Conservation (phyloP, 2,113 vertebrate species). For the Grammomys dolichurus region DNA sequence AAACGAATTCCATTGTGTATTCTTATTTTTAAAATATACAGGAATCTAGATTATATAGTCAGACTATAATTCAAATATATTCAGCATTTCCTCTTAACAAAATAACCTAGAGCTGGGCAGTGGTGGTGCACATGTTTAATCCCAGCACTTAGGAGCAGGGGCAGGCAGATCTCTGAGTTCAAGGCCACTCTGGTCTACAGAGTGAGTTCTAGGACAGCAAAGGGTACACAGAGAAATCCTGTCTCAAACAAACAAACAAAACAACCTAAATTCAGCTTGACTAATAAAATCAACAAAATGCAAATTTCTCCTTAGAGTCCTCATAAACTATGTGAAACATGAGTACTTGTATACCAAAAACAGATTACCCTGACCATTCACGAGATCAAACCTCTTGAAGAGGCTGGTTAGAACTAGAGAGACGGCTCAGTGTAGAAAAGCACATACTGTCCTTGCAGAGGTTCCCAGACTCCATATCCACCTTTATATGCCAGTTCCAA, state of each 20-base stretch:
- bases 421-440: not conserved
- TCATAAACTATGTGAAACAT: not conserved
- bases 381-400: conserved; percentile 4
- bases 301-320: not conserved
- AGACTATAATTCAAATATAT: conserved; percentile 44
- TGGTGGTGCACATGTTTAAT: not conserved
- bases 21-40: conserved; percentile 45
- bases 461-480: not conserved
- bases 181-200: not conserved
- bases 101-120: conserved; percentile 31
- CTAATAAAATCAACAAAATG: conserved; percentile 21
- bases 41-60: conserved; percentile 20
- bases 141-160: not conserved
- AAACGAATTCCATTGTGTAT: not conserved
- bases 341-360: not conserved
- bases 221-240: not conserved
- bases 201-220: not conserved
- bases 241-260: not conserved
- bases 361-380: not conserved
- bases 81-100: conserved; percentile 44
- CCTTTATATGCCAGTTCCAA: not conserved
- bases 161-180: not conserved
- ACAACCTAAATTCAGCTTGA: conserved; percentile 63
- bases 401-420: not conserved
- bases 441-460: not conserved